Evolutionary conservation across 2,113 vertebrate genomes (phyloP).

Genomic region (Anolis sagrei): DNA sequence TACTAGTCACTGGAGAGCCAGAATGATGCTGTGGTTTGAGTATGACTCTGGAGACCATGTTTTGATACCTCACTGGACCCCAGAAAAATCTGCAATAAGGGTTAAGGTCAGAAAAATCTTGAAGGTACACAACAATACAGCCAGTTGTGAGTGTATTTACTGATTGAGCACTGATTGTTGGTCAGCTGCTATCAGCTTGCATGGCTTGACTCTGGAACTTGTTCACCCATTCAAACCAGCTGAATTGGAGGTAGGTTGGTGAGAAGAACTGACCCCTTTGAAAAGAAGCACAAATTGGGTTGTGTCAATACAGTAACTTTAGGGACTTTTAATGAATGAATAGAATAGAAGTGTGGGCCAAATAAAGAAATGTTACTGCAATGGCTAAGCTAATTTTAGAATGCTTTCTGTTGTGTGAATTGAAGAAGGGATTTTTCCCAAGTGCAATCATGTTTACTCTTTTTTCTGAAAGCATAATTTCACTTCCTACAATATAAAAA

Average conservation of each 20-base stretch:
- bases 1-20: too few relatives aligned
- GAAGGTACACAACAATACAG: too few relatives aligned
- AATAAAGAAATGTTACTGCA: neutral
- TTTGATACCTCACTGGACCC: too few relatives aligned
- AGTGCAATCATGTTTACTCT: conserved; percentile 33
- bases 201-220: neutral
- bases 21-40: too few relatives aligned
- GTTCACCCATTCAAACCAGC: neutral
- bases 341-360: neutral
- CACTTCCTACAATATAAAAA: conserved; percentile 68
- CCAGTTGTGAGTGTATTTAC: neutral
- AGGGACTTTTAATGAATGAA: neutral
- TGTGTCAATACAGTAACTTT: neutral
- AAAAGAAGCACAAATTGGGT: conserved; percentile 18
- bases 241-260: neutral
- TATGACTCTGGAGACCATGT: too few relatives aligned
- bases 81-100: too few relatives aligned
- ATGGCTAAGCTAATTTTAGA: neutral
- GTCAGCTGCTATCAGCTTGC: too few relatives aligned
- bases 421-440: conserved; percentile 50
- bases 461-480: conserved; percentile 61
- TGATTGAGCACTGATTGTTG: neutral
- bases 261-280: neutral
- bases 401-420: conserved; percentile 44
- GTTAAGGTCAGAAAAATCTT: too few relatives aligned